Evolutionary conservation across 2,888 invertebrate species (phyloP), one percentile per base, ranked within the genome.

Genomic region (Stenoptilia bipunctidactyla): DNA sequence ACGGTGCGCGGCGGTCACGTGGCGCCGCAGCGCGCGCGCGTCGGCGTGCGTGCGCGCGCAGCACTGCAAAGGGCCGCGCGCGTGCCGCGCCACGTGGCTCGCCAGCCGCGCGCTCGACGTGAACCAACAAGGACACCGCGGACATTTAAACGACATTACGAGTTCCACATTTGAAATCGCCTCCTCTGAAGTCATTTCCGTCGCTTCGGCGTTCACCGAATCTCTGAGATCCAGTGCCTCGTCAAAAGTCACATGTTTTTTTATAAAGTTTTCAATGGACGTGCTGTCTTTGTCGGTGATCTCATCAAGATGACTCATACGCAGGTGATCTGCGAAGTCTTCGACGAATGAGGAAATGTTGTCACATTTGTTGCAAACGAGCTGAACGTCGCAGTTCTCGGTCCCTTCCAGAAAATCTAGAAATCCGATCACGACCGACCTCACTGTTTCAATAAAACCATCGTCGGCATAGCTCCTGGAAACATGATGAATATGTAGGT

Each of bases 351-450:
- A 27, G 0, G 58, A 1, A 47, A 44, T 1, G 40, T 30, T 30
- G 30, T 30, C 25, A 44, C 80, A 80, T 40, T 58, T 56, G 45
- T 70, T 68, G 41, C 80, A 82, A 15, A 68, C 67, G 42, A 70
- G 61, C 34, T 62, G 51, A 42, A 65, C 46, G 37, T 66, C 58
- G 1, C 55, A 45, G 36, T 48, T 44, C 25, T 58, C 55, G 8
- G 20, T 20, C 20, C 20, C 20, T 20, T 20, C 20, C 3, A 20
- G 20, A 20, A 8, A 20, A 8, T 20, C 20, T 5, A 20, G 20
- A 20, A 5, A 20, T 5, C 20, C 20, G 3, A 20, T 20, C 20
- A 20, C 20, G 8, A 8, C 8, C 4, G 20, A 20, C 8, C 8
- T 20, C 8, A 20, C 20, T 5, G 8, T 3, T 20, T 20, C 20